Percentiles rank a stretch among this genome's conserved stretches.
These are phyloP conservation scores for Boloria selene DNA, from an alignment of 2,888 invertebrate genomes.

Conservation along the genomic window DNA sequence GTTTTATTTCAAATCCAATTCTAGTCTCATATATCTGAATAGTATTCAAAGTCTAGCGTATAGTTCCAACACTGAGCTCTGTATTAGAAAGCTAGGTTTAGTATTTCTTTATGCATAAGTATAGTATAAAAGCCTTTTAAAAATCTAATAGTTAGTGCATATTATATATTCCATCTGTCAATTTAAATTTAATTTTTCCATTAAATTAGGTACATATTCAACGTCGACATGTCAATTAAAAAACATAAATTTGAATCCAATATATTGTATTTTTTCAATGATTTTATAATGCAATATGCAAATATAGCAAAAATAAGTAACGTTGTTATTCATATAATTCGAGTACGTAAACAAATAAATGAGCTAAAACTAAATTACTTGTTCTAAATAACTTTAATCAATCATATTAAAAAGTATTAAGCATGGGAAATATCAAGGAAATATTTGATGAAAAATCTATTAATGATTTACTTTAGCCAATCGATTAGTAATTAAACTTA, in stretches of 20 bases:
- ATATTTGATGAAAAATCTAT: too few relatives aligned
- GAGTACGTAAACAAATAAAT: too few relatives aligned
- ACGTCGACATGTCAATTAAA: background rate
- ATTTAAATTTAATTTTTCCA: background rate
- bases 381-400: too few relatives aligned
- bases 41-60: slow-evolving; percentile 32
- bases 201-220: background rate
- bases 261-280: too few relatives aligned
- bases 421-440: too few relatives aligned
- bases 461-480: too few relatives aligned
- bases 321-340: too few relatives aligned
- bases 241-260: too few relatives aligned
- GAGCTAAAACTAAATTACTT: too few relatives aligned
- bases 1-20: slow-evolving; percentile 24
- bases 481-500: background rate
- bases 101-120: slow-evolving; percentile 37
- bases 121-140: slow-evolving; percentile 41
- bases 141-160: slow-evolving; percentile 2
- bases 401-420: too few relatives aligned
- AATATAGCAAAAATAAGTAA: too few relatives aligned
- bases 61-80: slow-evolving; percentile 40
- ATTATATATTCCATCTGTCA: slow-evolving; percentile 10
- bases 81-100: slow-evolving; percentile 41
- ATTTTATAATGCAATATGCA: background rate
- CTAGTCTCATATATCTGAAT: slow-evolving; percentile 38